Base-by-base conservation (phyloP, 1,140 invertebrate species). In the Anastrepha obliqua region DNA sequence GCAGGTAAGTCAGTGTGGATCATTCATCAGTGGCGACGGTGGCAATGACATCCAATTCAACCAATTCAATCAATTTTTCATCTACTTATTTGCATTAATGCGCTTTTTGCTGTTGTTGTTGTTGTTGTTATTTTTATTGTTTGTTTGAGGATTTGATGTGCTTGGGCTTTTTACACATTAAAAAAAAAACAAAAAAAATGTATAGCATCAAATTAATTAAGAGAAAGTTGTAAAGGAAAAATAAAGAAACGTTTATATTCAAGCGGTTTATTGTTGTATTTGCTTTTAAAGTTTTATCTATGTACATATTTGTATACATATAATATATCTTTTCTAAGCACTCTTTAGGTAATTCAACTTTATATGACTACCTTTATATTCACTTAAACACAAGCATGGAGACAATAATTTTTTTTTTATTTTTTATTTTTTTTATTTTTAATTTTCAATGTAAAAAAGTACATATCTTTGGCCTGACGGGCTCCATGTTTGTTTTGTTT, bases 121-220 rank as follows among this genome's bases (percentile, higher is more conserved):
- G 51, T 9, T 65, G 20, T 29, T 29, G 64, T 29, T 29, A 29
- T 29, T 29, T 29, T 29, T 29, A 29, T 29, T 29, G 29, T 1
- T 29, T 29, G 29, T 29, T 29, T 29, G 29, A 29, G 29, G 1
- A 0, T 29, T 29, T 29, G 29, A 29, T 29, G 29, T 29, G 29
- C 29, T 29, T 29, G 1, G 29, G 29, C 29, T 1, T 29, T 29
- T 29, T 29, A 29, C 29, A 29, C 29, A 29, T 29, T 29, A 29
- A 29, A 29, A 29, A 29, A 29, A 0, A 1, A 15, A 44, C 7
- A 39, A 5, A 29, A 7, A 67, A 67, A 20, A 9, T 17, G 51
- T 51, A 2, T 78, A 47, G 3, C n/a, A 51, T 78, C 7, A 9
- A 81, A 81, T 81, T 81, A 81, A 81, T 81, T 81, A 55, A 55